phyloP scores from a whole-genome alignment of 2,888 invertebrate genomes.

The Hermaeophaga mercurialis region DNA sequence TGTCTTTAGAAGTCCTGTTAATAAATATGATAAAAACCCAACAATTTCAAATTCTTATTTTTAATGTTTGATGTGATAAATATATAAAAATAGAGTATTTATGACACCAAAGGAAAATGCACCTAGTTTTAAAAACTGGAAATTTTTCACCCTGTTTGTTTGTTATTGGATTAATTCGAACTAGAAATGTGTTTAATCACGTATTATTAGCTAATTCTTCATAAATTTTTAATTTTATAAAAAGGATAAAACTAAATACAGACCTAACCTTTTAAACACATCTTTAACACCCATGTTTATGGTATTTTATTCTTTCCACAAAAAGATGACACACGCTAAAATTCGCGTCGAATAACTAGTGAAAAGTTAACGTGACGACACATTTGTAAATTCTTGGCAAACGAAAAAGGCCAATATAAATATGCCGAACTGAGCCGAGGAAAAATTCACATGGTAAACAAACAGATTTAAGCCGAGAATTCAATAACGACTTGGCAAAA shows the following conservation, averaged over 20 bases:
- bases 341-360: conserved; percentile 4
- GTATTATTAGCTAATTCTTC: too few species aligned
- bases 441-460: conserved; percentile 12
- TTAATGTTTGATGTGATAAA: too few species aligned
- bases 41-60: too few species aligned
- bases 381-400: conserved; percentile 23
- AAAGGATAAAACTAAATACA: background rate
- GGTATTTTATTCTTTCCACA: background rate
- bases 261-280: conserved; percentile 14
- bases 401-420: conserved; percentile 16
- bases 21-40: too few species aligned
- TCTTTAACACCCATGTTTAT: conserved; percentile 9
- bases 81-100: too few species aligned
- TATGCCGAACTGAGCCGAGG: conserved; percentile 10
- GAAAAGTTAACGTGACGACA: conserved; percentile 10
- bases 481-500: background rate
- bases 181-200: too few species aligned
- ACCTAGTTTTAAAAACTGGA: too few species aligned
- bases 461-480: conserved; percentile 9
- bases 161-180: too few species aligned
- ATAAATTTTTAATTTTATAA: too few species aligned
- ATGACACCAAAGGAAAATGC: too few species aligned
- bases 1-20: too few species aligned
- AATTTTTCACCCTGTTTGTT: too few species aligned
- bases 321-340: conserved; percentile 3